Evolutionary conservation across 2,113 vertebrate species (phyloP).

Genomic region (Shinisaurus crocodilurus): DNA sequence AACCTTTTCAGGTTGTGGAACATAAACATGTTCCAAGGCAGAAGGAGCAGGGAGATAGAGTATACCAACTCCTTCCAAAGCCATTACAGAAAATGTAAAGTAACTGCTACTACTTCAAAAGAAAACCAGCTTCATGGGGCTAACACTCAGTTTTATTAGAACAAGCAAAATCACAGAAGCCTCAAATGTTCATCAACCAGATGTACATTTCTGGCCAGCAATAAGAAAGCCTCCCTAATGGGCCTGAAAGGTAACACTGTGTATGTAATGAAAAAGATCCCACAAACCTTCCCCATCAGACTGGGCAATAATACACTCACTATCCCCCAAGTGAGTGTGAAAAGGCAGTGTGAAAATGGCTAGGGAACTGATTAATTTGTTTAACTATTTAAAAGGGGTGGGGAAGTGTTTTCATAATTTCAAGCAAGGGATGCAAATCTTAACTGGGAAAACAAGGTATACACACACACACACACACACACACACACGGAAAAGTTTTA

Average conservation of each 20-base stretch:
- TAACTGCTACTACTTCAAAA: background rate
- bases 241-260: background rate
- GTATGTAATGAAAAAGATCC: slow-evolving; percentile 3
- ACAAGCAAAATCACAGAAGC: background rate
- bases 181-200: background rate
- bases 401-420: slow-evolving; percentile 1
- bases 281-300: background rate
- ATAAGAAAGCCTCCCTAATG: background rate
- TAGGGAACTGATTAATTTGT: background rate
- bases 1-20: background rate
- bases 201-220: background rate
- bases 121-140: background rate
- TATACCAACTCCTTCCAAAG: background rate
- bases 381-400: background rate
- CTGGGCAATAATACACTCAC: slow-evolving; percentile 1
- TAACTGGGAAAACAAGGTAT: background rate
- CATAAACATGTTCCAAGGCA: background rate
- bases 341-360: background rate
- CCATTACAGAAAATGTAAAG: background rate
- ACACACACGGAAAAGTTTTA: background rate
- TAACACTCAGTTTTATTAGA: background rate
- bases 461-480: background rate
- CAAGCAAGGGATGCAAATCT: background rate
- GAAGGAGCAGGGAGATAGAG: background rate
- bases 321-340: slow-evolving; percentile 13